Evolutionary conservation across 2,113 vertebrate genomes (phyloP).

Genomic region (Arvicanthis niloticus): DNA sequence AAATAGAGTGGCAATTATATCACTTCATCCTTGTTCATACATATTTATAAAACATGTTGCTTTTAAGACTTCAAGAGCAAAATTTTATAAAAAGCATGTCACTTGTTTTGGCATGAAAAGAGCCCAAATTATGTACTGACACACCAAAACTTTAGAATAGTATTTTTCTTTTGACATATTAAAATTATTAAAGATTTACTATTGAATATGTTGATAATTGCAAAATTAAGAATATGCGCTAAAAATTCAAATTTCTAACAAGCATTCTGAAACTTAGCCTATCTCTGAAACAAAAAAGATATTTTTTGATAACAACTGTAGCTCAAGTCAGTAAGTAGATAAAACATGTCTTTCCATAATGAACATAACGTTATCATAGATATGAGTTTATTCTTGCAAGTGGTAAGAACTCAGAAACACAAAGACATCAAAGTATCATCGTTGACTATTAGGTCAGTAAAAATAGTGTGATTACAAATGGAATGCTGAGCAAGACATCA

Average conservation of each 20-base stretch:
- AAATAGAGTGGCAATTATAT: not conserved
- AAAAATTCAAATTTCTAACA: not conserved
- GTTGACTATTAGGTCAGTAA: not conserved
- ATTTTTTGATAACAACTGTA: not conserved
- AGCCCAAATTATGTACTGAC: not conserved
- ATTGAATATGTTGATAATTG: not conserved
- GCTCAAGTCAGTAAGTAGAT: not conserved
- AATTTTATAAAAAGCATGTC: not conserved
- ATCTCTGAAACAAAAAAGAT: not conserved
- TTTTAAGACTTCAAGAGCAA: not conserved
- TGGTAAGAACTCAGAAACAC: not conserved
- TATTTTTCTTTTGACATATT: not conserved
- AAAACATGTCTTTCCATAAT: not conserved
- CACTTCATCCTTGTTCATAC: not conserved
- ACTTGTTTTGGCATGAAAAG: not conserved
- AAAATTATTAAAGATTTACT: not conserved
- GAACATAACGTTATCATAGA: not conserved
- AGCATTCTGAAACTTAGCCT: not conserved
- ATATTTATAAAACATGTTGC: not conserved
- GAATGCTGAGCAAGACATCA: too few relatives aligned
- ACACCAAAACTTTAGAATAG: not conserved
- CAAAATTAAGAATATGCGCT: not conserved
- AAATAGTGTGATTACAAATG: not conserved
- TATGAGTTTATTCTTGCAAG: not conserved
- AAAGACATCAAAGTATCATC: not conserved